These are phyloP conservation scores for Toxonevra muliebris DNA, from an alignment of 2,888 invertebrate genomes.

Conservation along the genomic window DNA sequence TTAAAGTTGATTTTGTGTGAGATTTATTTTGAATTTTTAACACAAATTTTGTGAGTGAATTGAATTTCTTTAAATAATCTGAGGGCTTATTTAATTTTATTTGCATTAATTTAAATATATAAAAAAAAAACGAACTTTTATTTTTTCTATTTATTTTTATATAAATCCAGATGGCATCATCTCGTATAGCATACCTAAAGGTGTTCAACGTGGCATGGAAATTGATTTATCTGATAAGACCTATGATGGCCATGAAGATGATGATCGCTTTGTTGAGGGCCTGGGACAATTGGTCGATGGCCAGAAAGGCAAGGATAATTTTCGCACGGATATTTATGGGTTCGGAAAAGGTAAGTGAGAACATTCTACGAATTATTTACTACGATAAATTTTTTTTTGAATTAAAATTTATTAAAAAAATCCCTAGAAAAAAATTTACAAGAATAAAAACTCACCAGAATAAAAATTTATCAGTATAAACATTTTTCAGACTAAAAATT, in stretches of 20 bases:
- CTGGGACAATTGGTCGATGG: slow-evolving; percentile 83
- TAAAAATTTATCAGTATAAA: no score
- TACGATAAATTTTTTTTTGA: no score
- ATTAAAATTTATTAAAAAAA: no score
- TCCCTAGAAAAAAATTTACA: no score
- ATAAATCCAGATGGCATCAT: slow-evolving; percentile 73
- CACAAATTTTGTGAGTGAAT: no score
- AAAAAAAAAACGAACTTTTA: not conserved
- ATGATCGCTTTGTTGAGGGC: slow-evolving; percentile 73
- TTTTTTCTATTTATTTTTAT: not conserved
- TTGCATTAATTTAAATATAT: not conserved
- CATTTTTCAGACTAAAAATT: no score
- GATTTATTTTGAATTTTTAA: no score
- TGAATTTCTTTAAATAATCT: not conserved
- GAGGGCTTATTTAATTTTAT: slow-evolving; percentile 22
- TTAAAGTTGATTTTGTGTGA: no score
- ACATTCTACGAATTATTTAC: no score
- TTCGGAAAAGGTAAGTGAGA: slow-evolving; percentile 71
- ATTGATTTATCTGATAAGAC: slow-evolving; percentile 80
- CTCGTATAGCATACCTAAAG: slow-evolving; percentile 82
- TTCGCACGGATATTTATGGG: slow-evolving; percentile 72
- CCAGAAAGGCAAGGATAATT: slow-evolving; percentile 77
- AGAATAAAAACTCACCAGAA: no score
- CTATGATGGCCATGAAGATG: slow-evolving; percentile 78
- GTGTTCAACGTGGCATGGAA: slow-evolving; percentile 75